These are phyloP conservation scores for Lanistes nyassanus DNA, from an alignment of 1,140 invertebrate genomes.

Conservation along the genomic window DNA sequence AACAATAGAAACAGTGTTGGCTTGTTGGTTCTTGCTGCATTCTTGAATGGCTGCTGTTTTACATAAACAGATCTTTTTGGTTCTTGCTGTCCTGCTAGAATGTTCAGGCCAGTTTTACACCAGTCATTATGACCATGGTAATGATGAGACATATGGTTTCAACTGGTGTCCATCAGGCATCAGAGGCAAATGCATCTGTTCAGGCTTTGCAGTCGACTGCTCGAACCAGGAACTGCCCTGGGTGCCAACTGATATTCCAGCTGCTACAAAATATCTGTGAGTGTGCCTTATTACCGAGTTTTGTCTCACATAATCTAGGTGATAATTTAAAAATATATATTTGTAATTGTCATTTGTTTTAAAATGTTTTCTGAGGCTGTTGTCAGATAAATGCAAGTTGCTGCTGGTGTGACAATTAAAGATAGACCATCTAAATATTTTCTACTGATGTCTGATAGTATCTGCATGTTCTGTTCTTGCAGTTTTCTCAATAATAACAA, in stretches of 20 bases:
- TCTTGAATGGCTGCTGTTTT: conserved; percentile 15
- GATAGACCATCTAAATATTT: not conserved
- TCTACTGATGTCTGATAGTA: not conserved
- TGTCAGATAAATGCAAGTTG: not conserved
- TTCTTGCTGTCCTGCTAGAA: not conserved
- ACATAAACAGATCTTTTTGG: not conserved
- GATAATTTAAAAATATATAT: not conserved
- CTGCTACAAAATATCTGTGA: conserved; percentile 19
- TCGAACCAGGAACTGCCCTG: conserved; percentile 7
- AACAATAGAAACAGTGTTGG: no score
- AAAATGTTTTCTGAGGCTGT: not conserved
- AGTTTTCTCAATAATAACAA: conserved; percentile 20
- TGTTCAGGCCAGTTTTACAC: conserved; percentile 19
- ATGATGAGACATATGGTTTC: not conserved
- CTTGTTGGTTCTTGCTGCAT: not conserved
- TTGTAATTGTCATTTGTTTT: not conserved
- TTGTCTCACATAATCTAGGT: no score
- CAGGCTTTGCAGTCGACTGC: conserved; percentile 10
- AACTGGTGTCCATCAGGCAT: conserved; percentile 15
- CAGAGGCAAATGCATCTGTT: conserved; percentile 15
- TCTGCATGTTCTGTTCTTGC: not conserved
- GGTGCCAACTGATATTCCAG: not conserved
- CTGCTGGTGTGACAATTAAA: not conserved
- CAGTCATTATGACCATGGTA: not conserved
- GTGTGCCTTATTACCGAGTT: no score